Percentiles rank a stretch among this genome's conserved stretches.
phyloP scores from a whole-genome alignment of 2,113 vertebrate species.

The Stegastes partitus region DNA sequence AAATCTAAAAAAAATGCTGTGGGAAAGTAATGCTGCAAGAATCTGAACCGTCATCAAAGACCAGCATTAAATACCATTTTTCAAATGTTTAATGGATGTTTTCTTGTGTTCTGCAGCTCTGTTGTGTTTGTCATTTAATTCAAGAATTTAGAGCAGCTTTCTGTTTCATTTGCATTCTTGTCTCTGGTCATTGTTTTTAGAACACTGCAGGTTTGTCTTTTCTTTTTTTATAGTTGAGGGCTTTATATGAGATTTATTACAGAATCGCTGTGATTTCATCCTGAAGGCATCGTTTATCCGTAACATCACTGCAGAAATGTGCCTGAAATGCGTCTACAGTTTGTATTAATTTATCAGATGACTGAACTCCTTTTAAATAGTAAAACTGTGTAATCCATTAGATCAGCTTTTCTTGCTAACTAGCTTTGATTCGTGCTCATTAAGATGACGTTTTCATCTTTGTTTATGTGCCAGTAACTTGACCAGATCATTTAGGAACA shows the following conservation, averaged over 20 bases:
- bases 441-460: neutral
- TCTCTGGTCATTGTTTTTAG: too few species aligned
- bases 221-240: too few species aligned
- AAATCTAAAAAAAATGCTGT: conserved; percentile 63
- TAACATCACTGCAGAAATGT: neutral
- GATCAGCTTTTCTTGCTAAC: neutral
- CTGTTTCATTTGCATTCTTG: too few species aligned
- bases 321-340: too few species aligned
- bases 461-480: neutral
- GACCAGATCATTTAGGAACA: neutral
- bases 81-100: conserved; percentile 34
- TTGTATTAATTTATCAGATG: neutral
- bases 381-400: neutral
- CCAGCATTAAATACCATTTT: conserved; percentile 40
- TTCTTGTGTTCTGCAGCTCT: conserved; percentile 22
- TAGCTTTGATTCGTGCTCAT: too few species aligned
- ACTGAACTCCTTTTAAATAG: neutral
- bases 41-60: conserved; percentile 53
- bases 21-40: conserved; percentile 71
- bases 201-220: too few species aligned
- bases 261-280: neutral
- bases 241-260: neutral
- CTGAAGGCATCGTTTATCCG: neutral
- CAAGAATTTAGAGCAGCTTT: too few species aligned
- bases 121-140: neutral